A percentile compares a stretch with the other conserved stretches of the same genome.
These are phyloP conservation scores for Drosophila borborema DNA, from an alignment of 2,888 invertebrate genomes.

Conservation along the genomic window DNA sequence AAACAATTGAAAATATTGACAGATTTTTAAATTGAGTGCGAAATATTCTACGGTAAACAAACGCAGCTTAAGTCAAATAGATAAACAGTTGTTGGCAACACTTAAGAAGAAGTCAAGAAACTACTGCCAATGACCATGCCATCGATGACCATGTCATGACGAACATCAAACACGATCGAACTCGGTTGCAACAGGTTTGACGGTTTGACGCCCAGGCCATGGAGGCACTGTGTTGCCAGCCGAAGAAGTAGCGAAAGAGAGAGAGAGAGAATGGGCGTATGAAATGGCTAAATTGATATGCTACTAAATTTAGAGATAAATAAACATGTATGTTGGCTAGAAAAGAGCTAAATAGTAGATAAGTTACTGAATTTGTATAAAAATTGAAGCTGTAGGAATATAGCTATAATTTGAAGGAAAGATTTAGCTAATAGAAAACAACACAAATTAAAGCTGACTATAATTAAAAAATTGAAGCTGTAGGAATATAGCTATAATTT, in stretches of 20 bases:
- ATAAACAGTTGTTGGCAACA: conserved; percentile 32
- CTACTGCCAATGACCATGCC: conserved; percentile 43
- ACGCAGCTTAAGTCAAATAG: conserved; percentile 34
- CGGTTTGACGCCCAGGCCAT: conserved; percentile 23
- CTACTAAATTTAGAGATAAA: background rate
- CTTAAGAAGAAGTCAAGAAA: conserved; percentile 16
- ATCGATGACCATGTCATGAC: conserved; percentile 26
- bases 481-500: background rate
- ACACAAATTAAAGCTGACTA: too few species aligned
- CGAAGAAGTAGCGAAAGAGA: background rate
- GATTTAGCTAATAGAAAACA: too few species aligned
- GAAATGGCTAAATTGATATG: background rate
- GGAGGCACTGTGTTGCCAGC: conserved; percentile 36
- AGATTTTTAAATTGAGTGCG: conserved; percentile 62
- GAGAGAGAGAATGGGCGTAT: background rate
- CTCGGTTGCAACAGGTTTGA: conserved; percentile 58
- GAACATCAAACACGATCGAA: conserved; percentile 38
- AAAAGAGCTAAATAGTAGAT: background rate
- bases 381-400: background rate
- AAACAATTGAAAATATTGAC: conserved; percentile 60
- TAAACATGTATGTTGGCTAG: background rate
- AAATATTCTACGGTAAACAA: conserved; percentile 67
- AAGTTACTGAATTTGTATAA: background rate
- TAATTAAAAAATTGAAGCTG: background rate
- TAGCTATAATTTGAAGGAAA: background rate